Base-by-base conservation (phyloP, 2,888 invertebrate genomes). In the Drosophila sordidula region DNA sequence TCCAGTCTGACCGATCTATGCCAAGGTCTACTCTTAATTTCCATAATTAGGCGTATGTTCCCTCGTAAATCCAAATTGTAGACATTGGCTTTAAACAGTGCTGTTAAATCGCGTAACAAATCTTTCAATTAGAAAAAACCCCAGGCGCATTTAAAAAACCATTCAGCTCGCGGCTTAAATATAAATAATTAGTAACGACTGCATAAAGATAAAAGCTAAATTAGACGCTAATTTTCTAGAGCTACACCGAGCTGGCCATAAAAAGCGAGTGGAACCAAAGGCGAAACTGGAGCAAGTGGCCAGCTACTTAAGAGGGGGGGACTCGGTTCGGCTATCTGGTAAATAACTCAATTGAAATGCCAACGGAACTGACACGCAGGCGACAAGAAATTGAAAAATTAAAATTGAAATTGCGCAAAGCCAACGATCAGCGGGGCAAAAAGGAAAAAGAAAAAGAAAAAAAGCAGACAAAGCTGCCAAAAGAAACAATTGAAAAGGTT, bases 261-360 rank as follows among this genome's bases (percentile, higher is more conserved):
- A 70, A 55, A 41, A 47, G 45, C 46, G 75, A 70, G 51, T 67
- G 61, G 50, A 78, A 65, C 50, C 50, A 55, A 54, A 51, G 61
- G 65, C 65, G 32, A 54, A 80, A 70, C 57, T 68, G 67, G 65
- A 76, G 65, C 73, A 72, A 52, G 46, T n/a, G 49, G 41, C 22
- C 45, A 26, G 18, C 3, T 16, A 2, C 9, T 6, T n/a, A 25
- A n/a, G 22, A 25, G 29, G 29, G 34, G 9, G 29, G 4, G 11
- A 45, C 49, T 18, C 29, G 49, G 16, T 32, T 51, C 39, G 64
- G 69, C 47, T 78, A 70, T 61, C 74, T 51, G 36, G 75, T 54
- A 89, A 89, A 86, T 89, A 84, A 81, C 89, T 90, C 87, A 89
- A 90, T 89, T 82, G 89, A 89, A 90, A 90, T 89, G 86, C 84